phyloP scores from a whole-genome alignment of 1,140 invertebrate species.

The Carposina sasakii region DNA sequence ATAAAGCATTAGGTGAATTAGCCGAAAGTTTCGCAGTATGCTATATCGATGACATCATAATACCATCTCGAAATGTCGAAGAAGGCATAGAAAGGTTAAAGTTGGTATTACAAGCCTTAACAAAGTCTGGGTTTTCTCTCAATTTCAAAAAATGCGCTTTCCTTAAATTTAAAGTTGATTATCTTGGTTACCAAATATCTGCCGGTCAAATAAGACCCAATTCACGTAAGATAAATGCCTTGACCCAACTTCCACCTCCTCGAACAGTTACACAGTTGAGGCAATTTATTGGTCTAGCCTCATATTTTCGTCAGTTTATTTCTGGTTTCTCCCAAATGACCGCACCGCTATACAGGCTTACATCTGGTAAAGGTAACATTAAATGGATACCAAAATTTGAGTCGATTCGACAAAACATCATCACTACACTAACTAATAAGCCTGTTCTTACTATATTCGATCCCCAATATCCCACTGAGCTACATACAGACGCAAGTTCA shows the following conservation, averaged over 20 bases:
- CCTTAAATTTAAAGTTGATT: constrained; percentile 21
- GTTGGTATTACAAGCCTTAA: not conserved
- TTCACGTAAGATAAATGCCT: no score
- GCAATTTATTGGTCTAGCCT: no score
- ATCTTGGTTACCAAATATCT: constrained; percentile 19
- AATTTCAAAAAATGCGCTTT: constrained; percentile 21
- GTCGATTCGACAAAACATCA: not conserved
- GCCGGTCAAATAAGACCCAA: no score
- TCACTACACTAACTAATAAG: not conserved
- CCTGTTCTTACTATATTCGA: constrained; percentile 41
- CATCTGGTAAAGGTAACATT: constrained; percentile 6
- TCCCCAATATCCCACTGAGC: constrained; percentile 26
- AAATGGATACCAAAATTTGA: constrained; percentile 3
- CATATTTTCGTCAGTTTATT: constrained; percentile 7
- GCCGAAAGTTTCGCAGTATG: not conserved
- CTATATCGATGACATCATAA: constrained; percentile 7
- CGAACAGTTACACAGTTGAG: no score
- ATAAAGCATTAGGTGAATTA: constrained; percentile 6
- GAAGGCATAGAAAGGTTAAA: constrained; percentile 2
- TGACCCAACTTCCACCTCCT: no score
- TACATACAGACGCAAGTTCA: constrained; percentile 16
- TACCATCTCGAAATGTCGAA: not conserved
- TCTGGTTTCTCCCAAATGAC: not conserved
- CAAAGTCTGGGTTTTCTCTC: constrained; percentile 16
- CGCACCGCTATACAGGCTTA: not conserved